Evolutionary conservation across 2,113 vertebrate species (phyloP).

Genomic region (Oreotragus oreotragus): DNA sequence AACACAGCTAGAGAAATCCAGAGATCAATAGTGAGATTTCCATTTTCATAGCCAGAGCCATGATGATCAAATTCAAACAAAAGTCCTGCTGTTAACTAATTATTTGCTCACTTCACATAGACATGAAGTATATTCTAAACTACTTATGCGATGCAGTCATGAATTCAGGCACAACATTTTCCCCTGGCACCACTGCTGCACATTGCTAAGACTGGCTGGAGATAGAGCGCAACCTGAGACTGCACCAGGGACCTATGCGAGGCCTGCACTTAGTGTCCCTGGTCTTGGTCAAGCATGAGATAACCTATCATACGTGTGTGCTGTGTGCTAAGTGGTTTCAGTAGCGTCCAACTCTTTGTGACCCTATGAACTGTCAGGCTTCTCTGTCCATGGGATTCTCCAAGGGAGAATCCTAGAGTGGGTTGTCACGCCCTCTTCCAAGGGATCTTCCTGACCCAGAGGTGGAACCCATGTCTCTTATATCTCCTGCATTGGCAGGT

Average conservation of each 20-base stretch:
- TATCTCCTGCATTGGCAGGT: neutral
- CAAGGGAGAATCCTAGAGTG: neutral
- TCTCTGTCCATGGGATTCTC: neutral
- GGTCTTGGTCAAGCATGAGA: neutral
- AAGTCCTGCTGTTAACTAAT: neutral
- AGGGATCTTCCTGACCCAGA: neutral
- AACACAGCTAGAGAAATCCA: neutral
- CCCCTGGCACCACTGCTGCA: neutral
- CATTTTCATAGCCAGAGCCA: neutral
- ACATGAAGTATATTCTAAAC: neutral
- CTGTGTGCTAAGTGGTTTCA: neutral
- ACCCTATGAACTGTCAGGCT: neutral
- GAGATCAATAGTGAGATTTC: neutral
- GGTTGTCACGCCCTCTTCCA: neutral
- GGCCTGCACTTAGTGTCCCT: neutral
- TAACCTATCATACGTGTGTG: neutral
- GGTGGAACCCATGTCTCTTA: neutral
- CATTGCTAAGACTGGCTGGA: neutral
- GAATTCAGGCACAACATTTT: neutral
- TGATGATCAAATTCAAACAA: neutral
- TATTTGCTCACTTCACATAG: neutral
- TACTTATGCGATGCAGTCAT: neutral
- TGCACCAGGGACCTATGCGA: accelerated
- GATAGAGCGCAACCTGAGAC: neutral
- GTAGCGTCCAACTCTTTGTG: neutral